Conservation (phyloP, 2,113 vertebrate genomes). For the Lynx canadensis region DNA sequence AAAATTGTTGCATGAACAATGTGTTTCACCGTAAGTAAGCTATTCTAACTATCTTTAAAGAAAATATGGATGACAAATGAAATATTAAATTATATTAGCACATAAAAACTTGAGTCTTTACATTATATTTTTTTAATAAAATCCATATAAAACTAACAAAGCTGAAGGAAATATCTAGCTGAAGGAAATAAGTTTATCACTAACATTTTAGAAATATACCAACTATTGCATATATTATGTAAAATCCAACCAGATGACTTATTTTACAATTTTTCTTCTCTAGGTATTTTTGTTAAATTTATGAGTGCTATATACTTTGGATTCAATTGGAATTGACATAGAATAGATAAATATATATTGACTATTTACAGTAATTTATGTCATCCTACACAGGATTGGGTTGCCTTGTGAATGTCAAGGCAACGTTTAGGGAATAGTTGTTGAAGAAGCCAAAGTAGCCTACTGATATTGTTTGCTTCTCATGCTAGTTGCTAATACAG, state of each 20-base stretch:
- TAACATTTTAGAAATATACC: background rate
- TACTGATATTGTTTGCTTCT: background rate
- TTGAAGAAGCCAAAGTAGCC: background rate
- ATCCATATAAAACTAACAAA: background rate
- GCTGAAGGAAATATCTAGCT: background rate
- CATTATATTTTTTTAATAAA: constrained; percentile 34
- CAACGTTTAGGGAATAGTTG: background rate
- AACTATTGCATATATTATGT: background rate
- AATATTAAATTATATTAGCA: background rate
- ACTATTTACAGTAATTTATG: background rate
- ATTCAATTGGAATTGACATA: background rate
- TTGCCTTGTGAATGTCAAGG: background rate
- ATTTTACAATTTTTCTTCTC: background rate
- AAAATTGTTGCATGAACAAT: background rate
- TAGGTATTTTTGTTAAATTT: background rate
- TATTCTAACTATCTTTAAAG: constrained; percentile 29
- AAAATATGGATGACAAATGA: constrained; percentile 4
- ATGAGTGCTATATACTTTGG: background rate
- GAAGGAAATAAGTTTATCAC: constrained; percentile 19
- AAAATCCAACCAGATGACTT: background rate
- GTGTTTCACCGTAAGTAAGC: background rate
- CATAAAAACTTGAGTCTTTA: constrained; percentile 29
- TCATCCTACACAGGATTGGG: background rate
- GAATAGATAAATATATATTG: background rate
- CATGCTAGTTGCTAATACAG: background rate